These are phyloP conservation scores for Phodopus roborovskii DNA, from an alignment of 2,113 vertebrate species.

Conservation along the genomic window DNA sequence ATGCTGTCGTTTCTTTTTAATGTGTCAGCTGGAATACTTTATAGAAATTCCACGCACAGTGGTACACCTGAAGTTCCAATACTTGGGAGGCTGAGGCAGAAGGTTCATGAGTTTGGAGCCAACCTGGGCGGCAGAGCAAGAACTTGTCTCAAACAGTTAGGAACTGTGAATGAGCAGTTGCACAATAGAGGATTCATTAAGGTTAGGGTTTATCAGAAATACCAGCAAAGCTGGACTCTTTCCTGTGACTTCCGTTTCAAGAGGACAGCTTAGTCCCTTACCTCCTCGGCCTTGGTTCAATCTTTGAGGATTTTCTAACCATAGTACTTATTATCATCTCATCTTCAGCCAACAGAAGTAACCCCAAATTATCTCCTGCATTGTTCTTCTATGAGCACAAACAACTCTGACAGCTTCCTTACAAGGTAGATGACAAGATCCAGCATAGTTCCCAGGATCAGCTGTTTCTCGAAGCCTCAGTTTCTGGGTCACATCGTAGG, in stretches of 20 bases:
- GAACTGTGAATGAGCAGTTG: neutral
- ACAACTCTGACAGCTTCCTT: neutral
- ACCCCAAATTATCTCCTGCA: neutral
- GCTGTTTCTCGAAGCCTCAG: neutral
- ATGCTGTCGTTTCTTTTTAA: neutral
- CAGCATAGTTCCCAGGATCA: neutral
- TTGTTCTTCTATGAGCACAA: neutral
- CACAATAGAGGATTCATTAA: neutral
- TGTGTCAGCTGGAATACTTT: neutral
- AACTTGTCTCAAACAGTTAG: neutral
- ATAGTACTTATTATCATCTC: neutral
- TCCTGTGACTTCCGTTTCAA: neutral
- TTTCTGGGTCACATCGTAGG: neutral
- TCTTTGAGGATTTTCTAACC: neutral
- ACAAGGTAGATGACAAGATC: neutral
- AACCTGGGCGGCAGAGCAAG: neutral
- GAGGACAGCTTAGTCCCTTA: neutral
- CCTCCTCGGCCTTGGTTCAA: neutral
- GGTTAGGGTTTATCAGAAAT: neutral
- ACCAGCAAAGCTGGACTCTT: neutral
- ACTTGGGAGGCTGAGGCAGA: neutral
- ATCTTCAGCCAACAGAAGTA: neutral
- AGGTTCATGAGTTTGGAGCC: neutral
- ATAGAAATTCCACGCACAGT: neutral
- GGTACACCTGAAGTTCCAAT: neutral